phyloP scores from a whole-genome alignment of 2,113 vertebrate species.

The Laticauda colubrina region DNA sequence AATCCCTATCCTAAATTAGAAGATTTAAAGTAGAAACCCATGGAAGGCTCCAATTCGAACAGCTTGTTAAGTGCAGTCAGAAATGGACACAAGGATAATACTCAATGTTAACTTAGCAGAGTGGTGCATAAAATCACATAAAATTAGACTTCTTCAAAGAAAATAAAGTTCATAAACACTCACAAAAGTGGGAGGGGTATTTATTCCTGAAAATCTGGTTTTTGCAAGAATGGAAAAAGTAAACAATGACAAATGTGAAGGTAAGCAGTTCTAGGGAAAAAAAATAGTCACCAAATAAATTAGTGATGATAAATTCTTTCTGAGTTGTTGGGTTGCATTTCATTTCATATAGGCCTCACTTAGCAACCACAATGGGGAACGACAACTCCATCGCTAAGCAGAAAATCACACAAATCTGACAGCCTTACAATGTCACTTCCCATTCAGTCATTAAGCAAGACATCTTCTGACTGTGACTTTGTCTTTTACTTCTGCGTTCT shows the following conservation, averaged over 20 bases:
- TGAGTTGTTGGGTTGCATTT: not conserved
- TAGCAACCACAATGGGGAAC: not conserved
- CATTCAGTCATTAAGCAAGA: not conserved
- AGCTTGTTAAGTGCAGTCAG: not conserved
- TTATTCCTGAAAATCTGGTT: not conserved
- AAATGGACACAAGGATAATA: not conserved
- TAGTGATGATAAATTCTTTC: not conserved
- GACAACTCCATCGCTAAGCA: not conserved
- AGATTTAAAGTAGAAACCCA: not conserved
- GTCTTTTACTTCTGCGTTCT: not conserved
- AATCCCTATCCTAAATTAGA: not conserved
- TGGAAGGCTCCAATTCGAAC: not conserved
- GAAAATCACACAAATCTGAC: not conserved
- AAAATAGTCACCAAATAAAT: not conserved
- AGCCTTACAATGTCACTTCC: not conserved
- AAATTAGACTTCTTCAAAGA: not conserved
- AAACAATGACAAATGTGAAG: not conserved
- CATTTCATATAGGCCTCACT: not conserved
- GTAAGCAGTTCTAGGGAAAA: not conserved
- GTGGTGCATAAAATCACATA: not conserved
- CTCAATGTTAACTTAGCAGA: not conserved
- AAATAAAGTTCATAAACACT: not conserved
- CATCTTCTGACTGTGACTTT: not conserved
- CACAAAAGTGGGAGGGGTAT: not conserved
- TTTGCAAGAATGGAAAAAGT: not conserved